Base-by-base conservation (phyloP, 2,113 vertebrate species). In the Verasper variegatus region DNA sequence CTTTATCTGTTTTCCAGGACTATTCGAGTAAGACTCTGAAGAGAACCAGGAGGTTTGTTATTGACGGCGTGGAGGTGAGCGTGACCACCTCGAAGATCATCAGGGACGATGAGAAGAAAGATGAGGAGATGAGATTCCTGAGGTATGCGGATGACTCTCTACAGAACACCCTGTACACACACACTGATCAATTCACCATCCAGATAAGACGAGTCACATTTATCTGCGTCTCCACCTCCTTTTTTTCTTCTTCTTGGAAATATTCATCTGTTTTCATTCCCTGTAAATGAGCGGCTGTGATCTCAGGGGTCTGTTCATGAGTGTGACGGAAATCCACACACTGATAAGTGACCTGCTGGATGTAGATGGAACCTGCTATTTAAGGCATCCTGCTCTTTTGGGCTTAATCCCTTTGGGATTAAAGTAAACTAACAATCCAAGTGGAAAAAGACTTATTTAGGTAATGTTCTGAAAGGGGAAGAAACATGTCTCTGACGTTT, bases 1-100 rank as follows among this genome's bases (percentile, higher is more conserved):
- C 31, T 54, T 10, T 51, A 9, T 49, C 62, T 8, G 5, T 31
- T 20, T 6, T 35, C 12, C 91, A 98, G 97, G 93, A 95, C 68
- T 87, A 95, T 64, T 94, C 96, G 68, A 97, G 95, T 20, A 98
- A 96, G 92, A 99, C 98, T 0, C 92, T 99, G 82, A 99, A 98
- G n/a, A 93, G 98, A 60, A 99, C 98, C 2, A 95, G 98, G 84
- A 97, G 89, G 88, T 99, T 96, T 75, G 92, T 98, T 54, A 93
- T 99, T 21, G 98, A 99, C 0, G 98, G 98, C 0, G 96, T 99
- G 3, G 95, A 98, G 88, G 96, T 99, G 82, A 99, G 98, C 37
- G 95, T 99, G 83, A 99, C 98, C 75, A 99, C 98, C 27, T 98
- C 97, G 0, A 99, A 98, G 93, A 97, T 99, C 91, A 99, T 99